A percentile compares a stretch with the other conserved stretches of the same genome.
These are phyloP conservation scores for Marasmarcha lunaedactyla DNA, from an alignment of 2,888 invertebrate species.

Conservation along the genomic window DNA sequence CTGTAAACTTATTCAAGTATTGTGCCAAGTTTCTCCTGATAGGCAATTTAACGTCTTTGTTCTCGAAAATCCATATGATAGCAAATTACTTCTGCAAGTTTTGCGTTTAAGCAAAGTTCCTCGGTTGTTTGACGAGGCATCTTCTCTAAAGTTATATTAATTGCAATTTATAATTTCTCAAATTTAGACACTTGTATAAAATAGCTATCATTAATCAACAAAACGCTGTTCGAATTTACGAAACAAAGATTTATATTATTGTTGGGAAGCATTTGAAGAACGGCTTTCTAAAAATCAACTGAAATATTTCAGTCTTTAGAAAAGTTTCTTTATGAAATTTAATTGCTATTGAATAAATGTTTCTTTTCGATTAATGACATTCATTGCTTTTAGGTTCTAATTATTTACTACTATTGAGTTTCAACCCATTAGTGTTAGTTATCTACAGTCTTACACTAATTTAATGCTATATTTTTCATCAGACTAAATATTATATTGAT, in stretches of 20 bases:
- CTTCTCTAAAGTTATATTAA: background rate
- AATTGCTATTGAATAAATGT: too few relatives aligned
- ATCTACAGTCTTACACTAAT: too few relatives aligned
- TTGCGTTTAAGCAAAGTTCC: background rate
- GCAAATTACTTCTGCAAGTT: background rate
- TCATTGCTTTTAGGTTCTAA: too few relatives aligned
- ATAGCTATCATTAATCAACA: background rate
- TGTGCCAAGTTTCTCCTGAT: slow-evolving; percentile 4
- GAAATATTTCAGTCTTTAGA: too few relatives aligned
- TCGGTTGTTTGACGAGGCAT: background rate
- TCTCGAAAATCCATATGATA: background rate
- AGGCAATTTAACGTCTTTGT: slow-evolving; percentile 7
- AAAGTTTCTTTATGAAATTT: too few relatives aligned
- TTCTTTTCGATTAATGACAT: too few relatives aligned
- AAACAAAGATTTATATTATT: background rate
- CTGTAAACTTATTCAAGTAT: slow-evolving; percentile 2
- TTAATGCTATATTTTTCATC: too few relatives aligned
- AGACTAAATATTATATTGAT: too few relatives aligned
- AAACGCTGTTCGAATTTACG: background rate
- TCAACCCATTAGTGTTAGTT: too few relatives aligned
- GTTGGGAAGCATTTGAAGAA: too few relatives aligned
- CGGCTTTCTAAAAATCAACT: too few relatives aligned
- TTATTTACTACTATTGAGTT: too few relatives aligned
- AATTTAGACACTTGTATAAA: slow-evolving; percentile 1
- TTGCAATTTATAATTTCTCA: background rate